phyloP scores from a whole-genome alignment of 64 coral and sea anemone genomes.

The Hydrozoanthus tunicans region DNA sequence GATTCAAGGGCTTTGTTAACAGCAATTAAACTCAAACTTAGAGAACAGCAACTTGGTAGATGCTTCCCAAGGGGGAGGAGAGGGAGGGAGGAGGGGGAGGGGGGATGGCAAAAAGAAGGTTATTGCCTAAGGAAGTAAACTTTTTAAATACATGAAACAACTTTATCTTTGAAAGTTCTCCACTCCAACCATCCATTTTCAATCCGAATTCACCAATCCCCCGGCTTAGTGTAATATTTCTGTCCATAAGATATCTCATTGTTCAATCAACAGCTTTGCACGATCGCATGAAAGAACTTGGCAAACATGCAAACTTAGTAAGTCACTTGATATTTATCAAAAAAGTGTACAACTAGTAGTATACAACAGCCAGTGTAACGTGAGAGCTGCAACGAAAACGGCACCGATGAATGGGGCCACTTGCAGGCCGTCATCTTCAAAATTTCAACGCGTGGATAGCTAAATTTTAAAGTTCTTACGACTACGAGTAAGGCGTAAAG shows the following conservation, averaged over 20 bases:
- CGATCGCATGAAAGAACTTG: neutral
- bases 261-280: neutral
- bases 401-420: too few species aligned
- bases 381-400: too few species aligned
- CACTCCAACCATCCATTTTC: neutral
- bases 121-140: neutral
- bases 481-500: too few species aligned
- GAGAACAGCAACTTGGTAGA: too few species aligned
- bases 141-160: constrained; percentile 1
- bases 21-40: too few species aligned
- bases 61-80: too few species aligned
- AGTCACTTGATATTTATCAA: neutral
- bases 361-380: neutral
- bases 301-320: neutral
- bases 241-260: neutral
- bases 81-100: too few species aligned
- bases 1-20: too few species aligned
- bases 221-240: neutral
- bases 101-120: neutral
- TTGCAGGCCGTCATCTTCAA: too few species aligned
- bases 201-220: neutral
- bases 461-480: too few species aligned
- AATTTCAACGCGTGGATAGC: too few species aligned
- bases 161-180: neutral
- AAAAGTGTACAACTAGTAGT: neutral